These are phyloP conservation scores for Sinocyclocheilus grahami DNA, from an alignment of 2,113 vertebrate species.

Conservation along the genomic window DNA sequence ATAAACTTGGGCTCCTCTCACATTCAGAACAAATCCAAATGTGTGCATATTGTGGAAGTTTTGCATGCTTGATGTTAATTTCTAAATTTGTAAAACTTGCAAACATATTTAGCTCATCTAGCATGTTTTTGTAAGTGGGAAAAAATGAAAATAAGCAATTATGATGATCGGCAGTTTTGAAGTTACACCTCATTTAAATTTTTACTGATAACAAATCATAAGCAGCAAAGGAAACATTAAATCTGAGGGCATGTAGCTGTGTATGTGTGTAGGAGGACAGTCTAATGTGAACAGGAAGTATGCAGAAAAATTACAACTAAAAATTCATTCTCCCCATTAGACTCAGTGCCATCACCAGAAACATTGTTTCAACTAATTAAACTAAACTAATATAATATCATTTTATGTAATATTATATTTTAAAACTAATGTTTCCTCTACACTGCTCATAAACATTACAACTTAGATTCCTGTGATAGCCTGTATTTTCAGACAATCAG, in stretches of 20 bases:
- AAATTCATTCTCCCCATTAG: no score
- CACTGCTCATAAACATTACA: neutral
- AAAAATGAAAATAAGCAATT: neutral
- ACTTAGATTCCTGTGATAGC: neutral
- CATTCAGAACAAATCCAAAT: neutral
- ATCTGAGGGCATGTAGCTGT: neutral
- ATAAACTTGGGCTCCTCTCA: no score
- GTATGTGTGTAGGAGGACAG: conserved; percentile 55
- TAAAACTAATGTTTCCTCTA: neutral
- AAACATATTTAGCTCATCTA: neutral
- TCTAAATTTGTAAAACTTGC: neutral
- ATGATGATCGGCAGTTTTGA: neutral
- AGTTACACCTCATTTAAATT: conserved; percentile 9
- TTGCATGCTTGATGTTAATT: no score
- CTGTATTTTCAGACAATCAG: conserved; percentile 4
- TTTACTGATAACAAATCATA: neutral
- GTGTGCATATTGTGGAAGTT: neutral
- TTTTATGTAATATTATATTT: neutral
- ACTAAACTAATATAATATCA: no score
- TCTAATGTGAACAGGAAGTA: conserved; percentile 60
- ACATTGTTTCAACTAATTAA: no score
- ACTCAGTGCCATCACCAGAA: no score
- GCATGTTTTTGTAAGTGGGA: neutral
- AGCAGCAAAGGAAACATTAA: conserved; percentile 1
- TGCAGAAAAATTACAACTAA: conserved; percentile 9